Evolutionary conservation across 2,888 invertebrate species (phyloP), one percentile per base, ranked within the genome.

Genomic region (Drosophila mayaguana): DNA sequence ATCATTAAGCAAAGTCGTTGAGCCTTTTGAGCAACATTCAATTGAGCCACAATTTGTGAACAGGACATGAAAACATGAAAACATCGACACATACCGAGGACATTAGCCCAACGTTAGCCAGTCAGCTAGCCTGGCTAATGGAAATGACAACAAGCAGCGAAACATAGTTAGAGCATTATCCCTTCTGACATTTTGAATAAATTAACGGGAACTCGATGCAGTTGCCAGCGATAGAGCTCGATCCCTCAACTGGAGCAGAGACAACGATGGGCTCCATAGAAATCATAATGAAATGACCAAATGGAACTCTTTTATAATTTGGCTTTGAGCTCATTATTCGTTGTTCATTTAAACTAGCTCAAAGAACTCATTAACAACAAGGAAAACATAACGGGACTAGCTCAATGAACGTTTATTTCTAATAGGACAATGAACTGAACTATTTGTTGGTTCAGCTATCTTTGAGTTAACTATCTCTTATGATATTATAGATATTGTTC

Each of bases 1-100:
- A 77, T 75, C 75, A 75, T 77, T 75, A 75, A 43, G 63, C 80
- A 63, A 63, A 63, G 60, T 63, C 60, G 61, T 42, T 66, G 66
- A 48, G 66, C 63, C 66, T 66, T 56, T n/a, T 64, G 64, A 72
- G 72, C 55, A 25, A 57, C 42, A 57, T 74, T 74, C 63, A 73
- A 73, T 73, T 68, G 63, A 53, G 55, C 63, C 63, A 54, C 77
- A 75, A 64, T 76, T 62, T 75, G 75, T 62, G 61, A 43, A 65
- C 59, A 55, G 57, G 59, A 72, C 55, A 65, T 36, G 53, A 20
- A 53, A 48, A 53, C 53, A 50, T 36, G 38, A 20, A 53, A 50
- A 50, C 50, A 50, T 50, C 34, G 32, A 20, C 50, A 34, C 50
- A 50, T 18, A 20, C 18, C 32, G 20, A 36, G 22, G 36, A 55